Evolutionary conservation across 2,888 invertebrate genomes (phyloP).

Genomic region (Cataglyphis livida): DNA sequence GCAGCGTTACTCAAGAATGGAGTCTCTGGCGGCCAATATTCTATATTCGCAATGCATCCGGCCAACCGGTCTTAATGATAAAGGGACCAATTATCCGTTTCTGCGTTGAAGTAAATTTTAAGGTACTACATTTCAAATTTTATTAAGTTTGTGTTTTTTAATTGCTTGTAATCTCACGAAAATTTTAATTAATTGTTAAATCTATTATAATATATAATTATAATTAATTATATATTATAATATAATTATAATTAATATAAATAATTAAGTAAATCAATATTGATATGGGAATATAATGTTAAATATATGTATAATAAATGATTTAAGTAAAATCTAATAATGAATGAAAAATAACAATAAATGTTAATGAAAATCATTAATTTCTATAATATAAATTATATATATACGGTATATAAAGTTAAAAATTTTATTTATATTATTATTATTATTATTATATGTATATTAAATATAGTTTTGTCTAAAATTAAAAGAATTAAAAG

Average conservation of each 20-base stretch:
- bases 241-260: background rate
- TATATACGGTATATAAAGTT: background rate
- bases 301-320: background rate
- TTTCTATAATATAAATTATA: background rate
- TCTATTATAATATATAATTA: background rate
- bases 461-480: background rate
- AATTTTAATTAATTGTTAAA: background rate
- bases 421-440: background rate
- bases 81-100: slow-evolving; percentile 91
- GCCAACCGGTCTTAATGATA: slow-evolving; percentile 91
- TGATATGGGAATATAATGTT: background rate
- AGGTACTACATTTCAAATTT: slow-evolving; percentile 86
- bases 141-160: background rate
- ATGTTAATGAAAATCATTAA: background rate
- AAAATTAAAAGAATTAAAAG: background rate
- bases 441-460: background rate
- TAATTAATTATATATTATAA: background rate
- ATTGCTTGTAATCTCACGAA: background rate
- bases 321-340: background rate
- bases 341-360: background rate
- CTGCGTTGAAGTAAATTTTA: slow-evolving; percentile 90
- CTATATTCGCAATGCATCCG: slow-evolving; percentile 90
- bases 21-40: slow-evolving; percentile 91
- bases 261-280: background rate
- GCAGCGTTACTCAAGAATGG: slow-evolving; percentile 92